Percentiles rank a stretch among this genome's conserved stretches.
Evolutionary conservation across 2,888 invertebrate species (phyloP).

Genomic region (Metalampra italica): DNA sequence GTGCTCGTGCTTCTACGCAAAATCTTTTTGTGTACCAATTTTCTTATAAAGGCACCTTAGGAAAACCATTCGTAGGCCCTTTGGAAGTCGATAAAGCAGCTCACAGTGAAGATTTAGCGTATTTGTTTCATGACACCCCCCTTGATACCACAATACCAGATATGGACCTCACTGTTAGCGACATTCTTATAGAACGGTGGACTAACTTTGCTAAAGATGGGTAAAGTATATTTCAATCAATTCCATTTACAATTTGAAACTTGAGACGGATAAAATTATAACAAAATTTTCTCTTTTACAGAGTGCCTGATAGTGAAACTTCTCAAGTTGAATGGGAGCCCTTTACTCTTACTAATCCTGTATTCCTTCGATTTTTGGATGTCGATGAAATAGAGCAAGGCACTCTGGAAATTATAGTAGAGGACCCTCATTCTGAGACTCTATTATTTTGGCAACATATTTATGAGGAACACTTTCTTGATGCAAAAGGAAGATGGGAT

Average conservation of each 20-base stretch:
- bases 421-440: slow-evolving; percentile 40
- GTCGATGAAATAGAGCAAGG: slow-evolving; percentile 32
- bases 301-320: slow-evolving; percentile 43
- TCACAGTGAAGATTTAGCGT: slow-evolving; percentile 62
- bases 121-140: slow-evolving; percentile 40
- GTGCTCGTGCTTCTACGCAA: slow-evolving; percentile 28
- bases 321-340: slow-evolving; percentile 48
- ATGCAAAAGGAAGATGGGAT: slow-evolving; percentile 50
- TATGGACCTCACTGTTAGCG: slow-evolving; percentile 40
- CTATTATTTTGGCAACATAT: slow-evolving; percentile 54
- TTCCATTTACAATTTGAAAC: no score
- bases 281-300: slow-evolving; percentile 27
- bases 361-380: slow-evolving; percentile 42
- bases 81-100: slow-evolving; percentile 41
- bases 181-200: slow-evolving; percentile 61
- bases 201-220: slow-evolving; percentile 61
- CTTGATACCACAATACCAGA: slow-evolving; percentile 16
- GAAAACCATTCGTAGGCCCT: slow-evolving; percentile 44
- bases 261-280: background rate
- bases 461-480: slow-evolving; percentile 47
- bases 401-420: slow-evolving; percentile 33
- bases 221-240: slow-evolving; percentile 31
- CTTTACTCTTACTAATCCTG: slow-evolving; percentile 26
- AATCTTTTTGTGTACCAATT: slow-evolving; percentile 60
- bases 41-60: slow-evolving; percentile 56